Conservation (phyloP, 2,113 vertebrate genomes). For the Pristiophorus japonicus region DNA sequence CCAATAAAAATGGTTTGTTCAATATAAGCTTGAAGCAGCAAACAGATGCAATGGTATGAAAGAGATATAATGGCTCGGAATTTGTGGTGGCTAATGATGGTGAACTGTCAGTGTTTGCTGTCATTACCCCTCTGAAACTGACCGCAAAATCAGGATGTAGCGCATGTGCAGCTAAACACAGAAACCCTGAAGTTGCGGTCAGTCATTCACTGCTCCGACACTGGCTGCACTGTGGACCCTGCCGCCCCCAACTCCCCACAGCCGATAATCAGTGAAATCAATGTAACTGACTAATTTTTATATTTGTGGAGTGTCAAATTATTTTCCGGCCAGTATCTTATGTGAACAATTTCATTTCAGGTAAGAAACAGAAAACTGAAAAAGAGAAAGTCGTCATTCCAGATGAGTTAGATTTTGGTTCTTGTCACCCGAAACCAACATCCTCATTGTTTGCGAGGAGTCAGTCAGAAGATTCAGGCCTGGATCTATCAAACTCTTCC, state of each 20-base stretch:
- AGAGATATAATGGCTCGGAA: not conserved
- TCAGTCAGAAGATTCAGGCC: constrained; percentile 9
- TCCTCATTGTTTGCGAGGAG: not conserved
- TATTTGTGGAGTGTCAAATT: no score
- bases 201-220: no score
- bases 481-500: not conserved
- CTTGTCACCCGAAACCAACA: not conserved
- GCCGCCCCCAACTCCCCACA: no score
- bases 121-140: no score
- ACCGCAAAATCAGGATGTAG: no score
- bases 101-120: no score
- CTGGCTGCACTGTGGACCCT: no score
- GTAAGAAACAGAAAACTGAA: constrained; percentile 4
- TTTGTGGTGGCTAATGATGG: no score
- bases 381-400: not conserved
- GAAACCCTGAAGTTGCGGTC: no score
- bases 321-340: not conserved
- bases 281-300: no score
- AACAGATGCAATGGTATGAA: not conserved
- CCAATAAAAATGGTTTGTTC: not conserved
- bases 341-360: constrained; percentile 3
- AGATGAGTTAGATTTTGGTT: not conserved
- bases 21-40: not conserved
- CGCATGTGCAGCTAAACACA: no score
- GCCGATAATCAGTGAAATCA: no score